Evolutionary conservation across 1,140 invertebrate species (phyloP).

Genomic region (Drosophila orosa): DNA sequence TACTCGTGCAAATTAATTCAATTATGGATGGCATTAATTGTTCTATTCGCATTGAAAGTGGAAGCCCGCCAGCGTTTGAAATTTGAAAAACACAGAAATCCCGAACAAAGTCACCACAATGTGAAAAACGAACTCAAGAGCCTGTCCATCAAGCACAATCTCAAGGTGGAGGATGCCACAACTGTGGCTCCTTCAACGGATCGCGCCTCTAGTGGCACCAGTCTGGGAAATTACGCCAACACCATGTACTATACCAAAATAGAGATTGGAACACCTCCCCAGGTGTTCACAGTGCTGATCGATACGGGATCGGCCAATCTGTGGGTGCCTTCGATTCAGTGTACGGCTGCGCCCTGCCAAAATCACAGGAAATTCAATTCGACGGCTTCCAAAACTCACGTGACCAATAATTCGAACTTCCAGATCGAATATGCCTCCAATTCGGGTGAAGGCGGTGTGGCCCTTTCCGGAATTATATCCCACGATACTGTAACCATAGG

Average conservation of each 20-base stretch:
- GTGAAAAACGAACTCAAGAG: slow-evolving; percentile 32
- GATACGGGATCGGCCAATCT: slow-evolving; percentile 99
- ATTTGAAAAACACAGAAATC: slow-evolving; percentile 29
- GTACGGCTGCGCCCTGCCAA: slow-evolving; percentile 90
- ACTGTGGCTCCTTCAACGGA: neutral
- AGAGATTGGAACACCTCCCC: slow-evolving; percentile 94
- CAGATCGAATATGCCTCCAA: slow-evolving; percentile 95
- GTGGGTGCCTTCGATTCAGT: slow-evolving; percentile 98
- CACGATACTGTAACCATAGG: slow-evolving; percentile 91
- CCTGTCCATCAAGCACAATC: slow-evolving; percentile 34
- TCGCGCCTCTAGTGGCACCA: neutral
- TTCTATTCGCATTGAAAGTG: neutral
- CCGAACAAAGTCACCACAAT: slow-evolving; percentile 18
- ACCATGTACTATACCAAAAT: slow-evolving; percentile 98
- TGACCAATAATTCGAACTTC: slow-evolving; percentile 94
- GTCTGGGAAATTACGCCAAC: slow-evolving; percentile 85
- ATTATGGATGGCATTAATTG: slow-evolving; percentile 9
- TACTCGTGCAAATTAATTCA: neutral
- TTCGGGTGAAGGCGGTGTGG: slow-evolving; percentile 91
- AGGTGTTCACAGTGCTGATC: slow-evolving; percentile 97
- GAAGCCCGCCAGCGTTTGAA: slow-evolving; percentile 12
- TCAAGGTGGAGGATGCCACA: slow-evolving; percentile 4
- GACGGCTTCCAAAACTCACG: slow-evolving; percentile 92
- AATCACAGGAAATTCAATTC: slow-evolving; percentile 96
- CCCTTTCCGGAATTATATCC: slow-evolving; percentile 92